phyloP scores from a whole-genome alignment of 2,888 invertebrate genomes.

The Nephrotoma guestfalica region DNA sequence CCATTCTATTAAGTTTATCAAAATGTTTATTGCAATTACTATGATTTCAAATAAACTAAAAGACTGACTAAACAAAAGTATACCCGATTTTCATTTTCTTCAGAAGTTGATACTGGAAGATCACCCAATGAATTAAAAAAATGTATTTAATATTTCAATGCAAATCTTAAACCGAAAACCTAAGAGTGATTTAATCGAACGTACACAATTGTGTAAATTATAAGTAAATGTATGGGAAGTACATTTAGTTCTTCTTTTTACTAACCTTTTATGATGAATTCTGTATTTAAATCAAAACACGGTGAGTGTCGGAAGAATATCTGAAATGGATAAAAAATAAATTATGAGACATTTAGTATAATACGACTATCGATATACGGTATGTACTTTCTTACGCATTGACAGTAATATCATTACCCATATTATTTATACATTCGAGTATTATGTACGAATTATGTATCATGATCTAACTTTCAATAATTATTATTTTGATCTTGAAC shows the following conservation, averaged over 20 bases:
- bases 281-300: background rate
- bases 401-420: too few species aligned
- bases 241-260: background rate
- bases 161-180: background rate
- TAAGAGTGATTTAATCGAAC: background rate
- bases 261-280: background rate
- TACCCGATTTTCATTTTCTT: background rate
- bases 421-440: too few species aligned
- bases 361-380: too few species aligned
- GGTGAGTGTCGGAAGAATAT: background rate
- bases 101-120: background rate
- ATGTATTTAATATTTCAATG: background rate
- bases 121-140: background rate
- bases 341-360: too few species aligned
- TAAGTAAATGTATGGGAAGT: background rate
- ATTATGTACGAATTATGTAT: too few species aligned
- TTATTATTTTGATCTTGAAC: background rate
- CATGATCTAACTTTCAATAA: too few species aligned
- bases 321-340: background rate
- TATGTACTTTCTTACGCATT: too few species aligned
- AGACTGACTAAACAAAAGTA: background rate
- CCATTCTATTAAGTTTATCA: too few species aligned
- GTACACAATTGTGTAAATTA: background rate
- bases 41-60: background rate
- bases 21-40: too few species aligned